Percentiles rank a stretch among this genome's conserved stretches.
Evolutionary conservation across 2,113 vertebrate species (phyloP).

Genomic region (Bubo blakistoni): DNA sequence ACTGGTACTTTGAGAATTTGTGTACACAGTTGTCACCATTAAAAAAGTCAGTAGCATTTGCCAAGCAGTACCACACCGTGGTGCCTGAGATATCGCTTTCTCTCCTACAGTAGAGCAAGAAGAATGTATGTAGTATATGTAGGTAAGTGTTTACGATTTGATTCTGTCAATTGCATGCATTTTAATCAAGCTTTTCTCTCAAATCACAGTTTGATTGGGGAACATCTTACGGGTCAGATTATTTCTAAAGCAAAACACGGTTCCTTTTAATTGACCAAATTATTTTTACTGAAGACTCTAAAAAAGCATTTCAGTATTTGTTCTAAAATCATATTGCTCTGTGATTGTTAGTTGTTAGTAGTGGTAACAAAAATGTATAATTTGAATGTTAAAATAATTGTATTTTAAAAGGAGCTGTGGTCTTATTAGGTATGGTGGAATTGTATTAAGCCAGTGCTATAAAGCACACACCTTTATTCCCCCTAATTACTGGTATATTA

Average conservation of each 20-base stretch:
- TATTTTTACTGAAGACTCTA: not conserved
- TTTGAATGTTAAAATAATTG: conserved; percentile 59
- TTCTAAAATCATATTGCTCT: conserved; percentile 1
- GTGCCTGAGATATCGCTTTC: conserved; percentile 59
- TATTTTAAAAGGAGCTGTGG: conserved; percentile 36
- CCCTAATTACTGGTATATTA: conserved; percentile 45
- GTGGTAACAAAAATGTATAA: conserved; percentile 35
- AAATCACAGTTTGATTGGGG: conserved; percentile 46
- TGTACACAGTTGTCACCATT: conserved; percentile 58
- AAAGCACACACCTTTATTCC: conserved; percentile 43
- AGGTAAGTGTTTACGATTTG: conserved; percentile 50
- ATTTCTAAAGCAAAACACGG: conserved; percentile 50
- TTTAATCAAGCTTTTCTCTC: conserved; percentile 40
- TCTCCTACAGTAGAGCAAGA: conserved; percentile 29
- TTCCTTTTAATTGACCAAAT: conserved; percentile 25
- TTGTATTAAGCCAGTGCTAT: conserved; percentile 37
- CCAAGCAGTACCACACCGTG: conserved; percentile 66
- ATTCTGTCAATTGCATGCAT: conserved; percentile 48
- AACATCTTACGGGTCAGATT: conserved; percentile 18
- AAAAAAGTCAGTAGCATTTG: conserved; percentile 62
- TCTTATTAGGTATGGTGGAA: conserved; percentile 27
- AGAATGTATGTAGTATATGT: conserved; percentile 31
- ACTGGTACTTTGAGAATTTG: conserved; percentile 47
- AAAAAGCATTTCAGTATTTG: not conserved
- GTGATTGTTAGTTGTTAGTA: not conserved